Conservation (phyloP, 64 coral and sea anemone genomes). For the Stichodactyla helianthus region DNA sequence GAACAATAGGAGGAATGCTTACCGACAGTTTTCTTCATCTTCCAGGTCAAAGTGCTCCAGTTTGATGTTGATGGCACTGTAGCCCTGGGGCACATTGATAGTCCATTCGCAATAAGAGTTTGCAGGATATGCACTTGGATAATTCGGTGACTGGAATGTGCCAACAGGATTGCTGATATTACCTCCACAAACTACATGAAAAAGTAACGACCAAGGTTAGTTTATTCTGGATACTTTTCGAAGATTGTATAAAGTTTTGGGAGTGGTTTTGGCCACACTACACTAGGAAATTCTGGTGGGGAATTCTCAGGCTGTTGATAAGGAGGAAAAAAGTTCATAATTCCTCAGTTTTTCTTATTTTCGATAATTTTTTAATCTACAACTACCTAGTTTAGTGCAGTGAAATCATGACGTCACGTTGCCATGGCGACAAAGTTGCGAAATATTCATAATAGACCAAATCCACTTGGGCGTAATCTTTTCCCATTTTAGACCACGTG, state of each 20-base stretch:
- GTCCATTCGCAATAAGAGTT: constrained; percentile 69
- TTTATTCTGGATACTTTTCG: background rate
- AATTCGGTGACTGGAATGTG: constrained; percentile 61
- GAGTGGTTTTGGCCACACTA: too few species aligned
- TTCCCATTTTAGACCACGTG: too few species aligned
- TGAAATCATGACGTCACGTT: too few species aligned
- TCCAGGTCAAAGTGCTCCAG: constrained; percentile 53
- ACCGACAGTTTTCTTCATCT: constrained; percentile 73
- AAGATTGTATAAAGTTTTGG: too few species aligned
- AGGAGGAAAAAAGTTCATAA: too few species aligned
- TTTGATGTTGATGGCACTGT: constrained; percentile 47
- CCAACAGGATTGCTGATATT: constrained; percentile 27
- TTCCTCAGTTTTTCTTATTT: too few species aligned
- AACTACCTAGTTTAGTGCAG: too few species aligned
- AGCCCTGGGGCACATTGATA: constrained; percentile 46
- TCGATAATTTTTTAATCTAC: too few species aligned
- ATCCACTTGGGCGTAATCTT: too few species aligned
- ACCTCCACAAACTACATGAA: constrained; percentile 42
- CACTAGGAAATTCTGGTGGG: too few species aligned
- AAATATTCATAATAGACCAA: background rate
- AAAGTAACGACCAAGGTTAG: background rate
- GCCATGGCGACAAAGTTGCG: background rate
- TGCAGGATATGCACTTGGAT: constrained; percentile 63
- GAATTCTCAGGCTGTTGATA: too few species aligned
- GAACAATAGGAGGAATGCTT: background rate